Percentiles rank a stretch among this genome's conserved stretches.
These are phyloP conservation scores for Falcunculus frontatus DNA, from an alignment of 2,113 vertebrate genomes.

Conservation along the genomic window DNA sequence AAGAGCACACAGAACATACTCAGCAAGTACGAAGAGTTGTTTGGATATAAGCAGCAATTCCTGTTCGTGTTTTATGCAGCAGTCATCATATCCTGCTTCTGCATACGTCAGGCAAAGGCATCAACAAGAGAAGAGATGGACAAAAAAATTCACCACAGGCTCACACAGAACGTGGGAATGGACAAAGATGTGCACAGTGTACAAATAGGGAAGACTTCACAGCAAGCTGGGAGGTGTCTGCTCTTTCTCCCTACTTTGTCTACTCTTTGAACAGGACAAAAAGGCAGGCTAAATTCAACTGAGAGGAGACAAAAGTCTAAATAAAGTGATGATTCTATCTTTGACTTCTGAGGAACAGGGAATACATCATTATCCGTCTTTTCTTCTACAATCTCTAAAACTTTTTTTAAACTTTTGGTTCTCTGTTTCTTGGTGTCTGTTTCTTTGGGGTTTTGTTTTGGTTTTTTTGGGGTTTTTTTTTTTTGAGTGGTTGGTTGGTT, in stretches of 20 bases:
- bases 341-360: neutral
- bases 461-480: neutral
- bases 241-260: neutral
- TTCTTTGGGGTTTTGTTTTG: no score
- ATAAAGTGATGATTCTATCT: neutral
- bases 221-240: neutral
- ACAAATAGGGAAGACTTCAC: neutral
- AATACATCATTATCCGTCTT: neutral
- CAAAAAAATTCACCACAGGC: neutral
- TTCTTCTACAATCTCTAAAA: neutral
- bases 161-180: neutral
- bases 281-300: neutral
- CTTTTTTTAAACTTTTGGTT: rapidly evolving
- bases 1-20: neutral
- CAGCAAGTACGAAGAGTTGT: neutral
- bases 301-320: neutral
- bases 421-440: neutral
- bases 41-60: neutral
- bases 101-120: rapidly evolving
- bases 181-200: neutral
- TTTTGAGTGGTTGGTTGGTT: neutral
- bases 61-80: rapidly evolving
- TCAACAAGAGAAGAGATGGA: neutral
- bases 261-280: neutral
- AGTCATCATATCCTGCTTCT: neutral